Evolutionary conservation across 2,113 vertebrate species (phyloP).

Genomic region (Narcine bancroftii): DNA sequence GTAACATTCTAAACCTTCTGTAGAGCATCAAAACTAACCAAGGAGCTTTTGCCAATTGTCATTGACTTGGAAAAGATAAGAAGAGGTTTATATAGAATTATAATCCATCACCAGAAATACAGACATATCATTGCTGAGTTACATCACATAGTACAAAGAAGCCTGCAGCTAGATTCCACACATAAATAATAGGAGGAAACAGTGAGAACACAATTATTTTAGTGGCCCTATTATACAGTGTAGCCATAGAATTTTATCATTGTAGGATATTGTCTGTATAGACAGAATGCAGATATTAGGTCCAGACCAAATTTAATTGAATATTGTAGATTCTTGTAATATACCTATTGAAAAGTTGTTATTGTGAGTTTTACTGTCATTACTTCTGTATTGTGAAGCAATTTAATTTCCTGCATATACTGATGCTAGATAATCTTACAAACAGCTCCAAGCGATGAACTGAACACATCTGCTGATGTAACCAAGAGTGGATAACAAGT

Average conservation of each 20-base stretch:
- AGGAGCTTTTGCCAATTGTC: neutral
- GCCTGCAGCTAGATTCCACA: neutral
- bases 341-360: neutral
- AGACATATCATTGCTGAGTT: neutral
- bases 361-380: neutral
- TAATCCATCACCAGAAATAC: neutral
- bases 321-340: neutral
- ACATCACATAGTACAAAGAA: neutral
- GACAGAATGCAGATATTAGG: neutral
- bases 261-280: neutral
- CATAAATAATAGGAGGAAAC: neutral
- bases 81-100: neutral
- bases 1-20: neutral
- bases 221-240: neutral
- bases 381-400: neutral
- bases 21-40: neutral
- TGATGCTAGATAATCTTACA: neutral
- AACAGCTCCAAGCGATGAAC: neutral
- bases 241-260: neutral
- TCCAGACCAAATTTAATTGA: neutral
- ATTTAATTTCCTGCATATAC: neutral
- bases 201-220: neutral
- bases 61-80: neutral
- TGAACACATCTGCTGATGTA: neutral
- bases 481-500: neutral